phyloP scores from a whole-genome alignment of 1,140 invertebrate species.

The Wasmannia auropunctata region DNA sequence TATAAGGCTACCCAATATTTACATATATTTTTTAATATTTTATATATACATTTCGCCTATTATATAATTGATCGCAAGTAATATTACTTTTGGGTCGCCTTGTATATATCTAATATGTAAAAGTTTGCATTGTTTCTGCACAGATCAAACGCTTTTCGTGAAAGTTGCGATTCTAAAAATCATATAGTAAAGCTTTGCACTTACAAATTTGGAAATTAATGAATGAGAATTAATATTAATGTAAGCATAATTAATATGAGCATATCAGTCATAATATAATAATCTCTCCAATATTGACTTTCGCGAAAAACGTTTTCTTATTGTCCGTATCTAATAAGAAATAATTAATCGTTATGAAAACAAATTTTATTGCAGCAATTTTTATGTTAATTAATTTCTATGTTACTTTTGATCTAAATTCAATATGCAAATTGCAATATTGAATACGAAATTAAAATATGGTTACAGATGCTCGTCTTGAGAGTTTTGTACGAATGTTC shows the following conservation, averaged over 20 bases:
- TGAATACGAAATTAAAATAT: slow-evolving; percentile 19
- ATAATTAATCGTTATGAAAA: slow-evolving; percentile 27
- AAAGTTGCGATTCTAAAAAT: background rate
- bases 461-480: slow-evolving; percentile 16
- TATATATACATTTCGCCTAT: background rate
- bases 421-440: slow-evolving; percentile 1
- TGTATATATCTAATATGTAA: slow-evolving; percentile 37
- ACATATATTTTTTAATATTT: background rate
- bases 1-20: slow-evolving; percentile 34
- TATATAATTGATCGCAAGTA: background rate
- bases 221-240: background rate
- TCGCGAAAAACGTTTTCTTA: slow-evolving; percentile 34
- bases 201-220: background rate
- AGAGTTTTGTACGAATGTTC: background rate
- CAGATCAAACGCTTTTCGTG: slow-evolving; percentile 30
- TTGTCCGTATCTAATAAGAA: slow-evolving; percentile 20
- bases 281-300: background rate
- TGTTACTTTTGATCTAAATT: slow-evolving; percentile 3
- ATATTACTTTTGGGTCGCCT: slow-evolving; percentile 26
- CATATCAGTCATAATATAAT: background rate
- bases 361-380: slow-evolving; percentile 28
- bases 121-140: slow-evolving; percentile 46
- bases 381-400: slow-evolving; percentile 6
- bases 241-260: background rate
- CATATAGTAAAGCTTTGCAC: background rate